Conservation (phyloP, 2,797 vertebrate genomes). For the Eulemur coronatus region DNA sequence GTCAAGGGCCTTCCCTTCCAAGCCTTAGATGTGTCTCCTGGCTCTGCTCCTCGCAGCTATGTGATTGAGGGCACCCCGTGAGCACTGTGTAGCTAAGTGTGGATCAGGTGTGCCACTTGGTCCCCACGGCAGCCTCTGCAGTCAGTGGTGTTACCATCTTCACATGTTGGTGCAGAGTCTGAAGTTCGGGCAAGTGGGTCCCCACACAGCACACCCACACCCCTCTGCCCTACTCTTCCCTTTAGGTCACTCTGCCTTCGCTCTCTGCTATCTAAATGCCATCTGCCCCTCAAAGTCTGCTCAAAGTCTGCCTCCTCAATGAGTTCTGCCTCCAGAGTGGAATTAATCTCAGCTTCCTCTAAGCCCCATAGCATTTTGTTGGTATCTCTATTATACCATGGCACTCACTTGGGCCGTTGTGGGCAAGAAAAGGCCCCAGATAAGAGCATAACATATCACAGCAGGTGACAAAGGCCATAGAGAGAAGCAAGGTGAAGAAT, state of each 20-base stretch:
- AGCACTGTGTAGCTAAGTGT: not conserved
- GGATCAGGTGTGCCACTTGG: rapidly evolving
- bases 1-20: not conserved
- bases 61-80: not conserved
- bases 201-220: not conserved
- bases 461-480: not conserved
- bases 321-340: not conserved
- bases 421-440: not conserved
- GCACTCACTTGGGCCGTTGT: not conserved
- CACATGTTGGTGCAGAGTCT: not conserved
- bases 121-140: not conserved
- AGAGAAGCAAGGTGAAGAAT: not conserved
- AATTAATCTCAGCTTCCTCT: not conserved
- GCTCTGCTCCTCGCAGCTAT: not conserved
- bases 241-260: not conserved
- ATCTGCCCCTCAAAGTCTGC: not conserved
- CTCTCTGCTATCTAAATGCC: slow-evolving; percentile 12
- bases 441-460: not conserved
- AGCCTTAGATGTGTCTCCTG: not conserved
- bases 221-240: not conserved
- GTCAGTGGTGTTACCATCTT: not conserved
- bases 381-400: not conserved
- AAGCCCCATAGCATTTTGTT: not conserved
- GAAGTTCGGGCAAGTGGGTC: not conserved
- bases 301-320: not conserved